Evolutionary conservation across 2,113 vertebrate species (phyloP).

Genomic region (Pollachius pollachius): DNA sequence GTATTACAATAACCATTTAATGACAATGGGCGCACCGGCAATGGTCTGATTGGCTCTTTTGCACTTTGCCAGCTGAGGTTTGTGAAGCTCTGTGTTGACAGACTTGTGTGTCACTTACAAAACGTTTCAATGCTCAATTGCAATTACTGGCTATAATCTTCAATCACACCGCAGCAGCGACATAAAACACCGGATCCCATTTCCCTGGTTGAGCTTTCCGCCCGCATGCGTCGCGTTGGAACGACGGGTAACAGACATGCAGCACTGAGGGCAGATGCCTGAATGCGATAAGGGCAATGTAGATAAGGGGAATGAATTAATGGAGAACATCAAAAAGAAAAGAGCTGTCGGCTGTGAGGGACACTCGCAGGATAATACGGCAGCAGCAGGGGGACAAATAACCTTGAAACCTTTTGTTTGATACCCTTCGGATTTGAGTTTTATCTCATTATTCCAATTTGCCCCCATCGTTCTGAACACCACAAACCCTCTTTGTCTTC

Average conservation of each 20-base stretch:
- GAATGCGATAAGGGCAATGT: conserved; percentile 28
- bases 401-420: conserved; percentile 35
- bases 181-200: not conserved
- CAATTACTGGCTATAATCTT: not conserved
- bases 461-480: not conserved
- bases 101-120: not conserved
- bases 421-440: not conserved
- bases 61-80: not conserved
- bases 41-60: no score
- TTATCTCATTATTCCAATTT: no score
- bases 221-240: conserved; percentile 19
- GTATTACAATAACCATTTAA: no score
- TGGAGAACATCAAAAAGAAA: conserved; percentile 18
- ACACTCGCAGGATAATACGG: conserved; percentile 14
- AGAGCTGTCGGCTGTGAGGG: conserved; percentile 24
- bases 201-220: conserved; percentile 20
- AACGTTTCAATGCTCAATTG: not conserved
- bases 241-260: conserved; percentile 18
- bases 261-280: conserved; percentile 29
- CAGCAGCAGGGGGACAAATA: not conserved
- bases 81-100: not conserved
- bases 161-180: conserved; percentile 31
- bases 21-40: no score
- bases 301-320: conserved; percentile 22
- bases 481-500: not conserved